Percentiles rank a stretch among this genome's conserved stretches.
These are phyloP conservation scores for Drosophila setifemur DNA, from an alignment of 1,140 invertebrate genomes.

Conservation along the genomic window DNA sequence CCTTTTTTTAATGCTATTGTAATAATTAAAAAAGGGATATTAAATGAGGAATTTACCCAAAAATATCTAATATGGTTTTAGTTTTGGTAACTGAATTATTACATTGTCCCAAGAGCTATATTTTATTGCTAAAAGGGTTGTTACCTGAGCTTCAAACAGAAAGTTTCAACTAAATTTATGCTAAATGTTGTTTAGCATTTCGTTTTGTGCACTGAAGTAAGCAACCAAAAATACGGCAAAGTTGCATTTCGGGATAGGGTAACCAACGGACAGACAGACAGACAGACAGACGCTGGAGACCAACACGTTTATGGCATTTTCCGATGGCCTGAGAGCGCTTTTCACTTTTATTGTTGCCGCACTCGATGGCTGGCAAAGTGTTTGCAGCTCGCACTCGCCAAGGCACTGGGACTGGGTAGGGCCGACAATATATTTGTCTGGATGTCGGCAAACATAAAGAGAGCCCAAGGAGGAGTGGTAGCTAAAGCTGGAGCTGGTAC, in stretches of 20 bases:
- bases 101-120: too few species aligned
- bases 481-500: not conserved
- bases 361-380: slow-evolving; percentile 49
- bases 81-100: too few species aligned
- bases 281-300: slow-evolving; percentile 10
- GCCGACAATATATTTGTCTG: slow-evolving; percentile 66
- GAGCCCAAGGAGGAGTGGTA: slow-evolving; percentile 1
- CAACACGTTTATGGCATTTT: slow-evolving; percentile 74
- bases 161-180: too few species aligned
- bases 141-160: too few species aligned
- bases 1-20: too few species aligned
- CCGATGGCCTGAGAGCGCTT: slow-evolving; percentile 69
- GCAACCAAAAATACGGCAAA: slow-evolving; percentile 14
- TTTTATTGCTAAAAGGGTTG: too few species aligned
- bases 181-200: too few species aligned
- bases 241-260: slow-evolving; percentile 29
- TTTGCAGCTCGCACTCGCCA: slow-evolving; percentile 24
- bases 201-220: slow-evolving; percentile 26
- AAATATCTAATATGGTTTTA: too few species aligned
- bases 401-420: slow-evolving; percentile 11
- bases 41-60: too few species aligned
- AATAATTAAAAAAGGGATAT: too few species aligned
- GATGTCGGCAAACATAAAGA: slow-evolving; percentile 56
- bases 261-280: slow-evolving; percentile 21
- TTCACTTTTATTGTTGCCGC: slow-evolving; percentile 71